phyloP scores from a whole-genome alignment of 2,888 invertebrate genomes.

The Ichneumoninae sp. region DNA sequence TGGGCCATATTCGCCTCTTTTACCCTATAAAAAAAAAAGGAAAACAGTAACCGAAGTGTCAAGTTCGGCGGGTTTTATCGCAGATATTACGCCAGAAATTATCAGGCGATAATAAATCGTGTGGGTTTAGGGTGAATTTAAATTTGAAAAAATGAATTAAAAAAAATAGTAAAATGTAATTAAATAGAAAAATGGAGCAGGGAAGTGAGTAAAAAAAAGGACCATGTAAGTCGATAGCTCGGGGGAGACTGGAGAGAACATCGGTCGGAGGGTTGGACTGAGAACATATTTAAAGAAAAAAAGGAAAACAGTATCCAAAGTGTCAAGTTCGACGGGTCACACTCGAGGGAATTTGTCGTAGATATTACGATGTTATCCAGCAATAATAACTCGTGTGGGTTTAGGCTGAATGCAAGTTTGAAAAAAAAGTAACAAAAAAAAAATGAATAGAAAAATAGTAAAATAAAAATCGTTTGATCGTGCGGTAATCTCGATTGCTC shows the following conservation, averaged over 20 bases:
- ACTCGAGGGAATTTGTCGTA: background rate
- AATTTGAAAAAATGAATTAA: too few species aligned
- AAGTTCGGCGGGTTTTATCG: too few species aligned
- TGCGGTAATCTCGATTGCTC: slow-evolving; percentile 11
- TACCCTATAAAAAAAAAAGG: too few species aligned
- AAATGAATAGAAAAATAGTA: background rate
- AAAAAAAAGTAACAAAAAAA: background rate
- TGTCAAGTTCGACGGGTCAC: slow-evolving; percentile 15
- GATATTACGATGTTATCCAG: background rate
- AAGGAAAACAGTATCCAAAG: background rate
- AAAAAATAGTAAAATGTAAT: too few species aligned
- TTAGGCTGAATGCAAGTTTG: background rate
- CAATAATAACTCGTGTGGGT: background rate
- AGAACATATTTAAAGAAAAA: slow-evolving; percentile 6
- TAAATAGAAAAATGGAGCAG: background rate
- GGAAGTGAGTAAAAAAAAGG: background rate
- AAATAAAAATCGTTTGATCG: slow-evolving; percentile 14
- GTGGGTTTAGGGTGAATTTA: too few species aligned
- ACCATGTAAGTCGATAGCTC: slow-evolving; percentile 29
- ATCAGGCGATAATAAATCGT: too few species aligned
- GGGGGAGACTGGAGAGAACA: slow-evolving; percentile 24
- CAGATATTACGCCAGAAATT: too few species aligned
- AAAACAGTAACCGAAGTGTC: too few species aligned
- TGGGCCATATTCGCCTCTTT: too few species aligned
- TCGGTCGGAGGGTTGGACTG: slow-evolving; percentile 21